A percentile compares a stretch with the other conserved stretches of the same genome.
Conservation (phyloP, 2,797 vertebrate species). For the Schizopygopsis pylzovi region DNA sequence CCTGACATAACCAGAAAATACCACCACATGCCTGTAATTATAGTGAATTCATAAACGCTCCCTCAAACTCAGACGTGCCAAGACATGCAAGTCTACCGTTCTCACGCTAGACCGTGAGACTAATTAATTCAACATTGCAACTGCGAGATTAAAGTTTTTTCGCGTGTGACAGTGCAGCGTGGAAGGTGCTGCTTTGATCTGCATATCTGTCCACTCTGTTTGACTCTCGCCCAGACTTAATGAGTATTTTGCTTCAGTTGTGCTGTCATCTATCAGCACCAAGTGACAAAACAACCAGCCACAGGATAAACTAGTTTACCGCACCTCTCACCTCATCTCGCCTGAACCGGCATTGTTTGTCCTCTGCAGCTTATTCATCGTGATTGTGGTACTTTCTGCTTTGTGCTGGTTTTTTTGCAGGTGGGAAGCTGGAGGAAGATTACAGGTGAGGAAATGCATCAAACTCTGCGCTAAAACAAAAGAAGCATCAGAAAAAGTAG, state of each 20-base stretch:
- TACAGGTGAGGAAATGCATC: neutral
- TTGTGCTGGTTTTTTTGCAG: neutral
- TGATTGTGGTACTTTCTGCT: neutral
- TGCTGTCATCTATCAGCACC: conserved; percentile 64
- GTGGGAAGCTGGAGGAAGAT: neutral
- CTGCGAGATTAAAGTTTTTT: conserved; percentile 59
- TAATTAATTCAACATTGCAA: conserved; percentile 77
- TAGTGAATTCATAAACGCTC: conserved; percentile 64
- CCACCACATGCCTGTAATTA: conserved; percentile 48
- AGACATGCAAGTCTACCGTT: conserved; percentile 68
- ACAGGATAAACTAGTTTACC: conserved; percentile 65
- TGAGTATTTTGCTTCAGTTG: conserved; percentile 72
- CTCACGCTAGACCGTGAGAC: conserved; percentile 71
- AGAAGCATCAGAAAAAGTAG: neutral
- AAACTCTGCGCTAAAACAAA: neutral
- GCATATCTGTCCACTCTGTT: conserved; percentile 71
- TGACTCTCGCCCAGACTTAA: conserved; percentile 69
- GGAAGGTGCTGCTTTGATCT: conserved; percentile 71
- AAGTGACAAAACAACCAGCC: conserved; percentile 63
- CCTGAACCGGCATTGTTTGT: conserved; percentile 1
- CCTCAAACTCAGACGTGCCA: conserved; percentile 63
- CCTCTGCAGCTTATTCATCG: neutral
- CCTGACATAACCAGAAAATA: conserved; percentile 65
- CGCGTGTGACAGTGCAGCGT: conserved; percentile 70
- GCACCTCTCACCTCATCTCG: conserved; percentile 38